Conservation (phyloP, 2,888 invertebrate genomes). For the Phalangium opilio region DNA sequence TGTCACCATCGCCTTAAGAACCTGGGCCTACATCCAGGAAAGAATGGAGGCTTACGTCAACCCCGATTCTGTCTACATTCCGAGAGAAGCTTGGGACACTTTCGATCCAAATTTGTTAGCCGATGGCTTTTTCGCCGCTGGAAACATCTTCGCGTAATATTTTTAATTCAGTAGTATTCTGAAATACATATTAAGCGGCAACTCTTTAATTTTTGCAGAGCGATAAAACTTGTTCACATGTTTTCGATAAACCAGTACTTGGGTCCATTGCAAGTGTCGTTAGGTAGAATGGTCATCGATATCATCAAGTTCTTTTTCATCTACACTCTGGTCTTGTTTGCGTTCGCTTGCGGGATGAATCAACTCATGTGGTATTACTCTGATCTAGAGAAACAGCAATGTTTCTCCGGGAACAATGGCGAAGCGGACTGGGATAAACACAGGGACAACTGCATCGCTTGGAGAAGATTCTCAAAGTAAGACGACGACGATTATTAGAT, state of each 20-base stretch:
- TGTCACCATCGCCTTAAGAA: slow-evolving; percentile 37
- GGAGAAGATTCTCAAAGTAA: slow-evolving; percentile 33
- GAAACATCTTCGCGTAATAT: slow-evolving; percentile 47
- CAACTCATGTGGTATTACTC: slow-evolving; percentile 84
- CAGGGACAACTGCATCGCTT: slow-evolving; percentile 19
- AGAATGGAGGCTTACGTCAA: slow-evolving; percentile 43
- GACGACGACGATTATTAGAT: not conserved
- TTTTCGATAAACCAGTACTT: slow-evolving; percentile 39
- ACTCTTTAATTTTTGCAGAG: slow-evolving; percentile 30
- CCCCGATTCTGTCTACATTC: slow-evolving; percentile 56
- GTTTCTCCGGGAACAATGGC: slow-evolving; percentile 41
- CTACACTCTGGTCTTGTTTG: slow-evolving; percentile 27
- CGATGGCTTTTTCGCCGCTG: slow-evolving; percentile 38
- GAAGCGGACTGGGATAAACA: slow-evolving; percentile 12
- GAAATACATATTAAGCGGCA: too few species aligned
- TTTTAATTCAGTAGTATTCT: too few species aligned
- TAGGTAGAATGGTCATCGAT: slow-evolving; percentile 39
- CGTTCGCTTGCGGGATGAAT: slow-evolving; percentile 31
- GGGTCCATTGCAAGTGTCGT: slow-evolving; percentile 38
- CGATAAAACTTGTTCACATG: slow-evolving; percentile 38
- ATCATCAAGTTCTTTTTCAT: slow-evolving; percentile 37
- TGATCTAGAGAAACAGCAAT: slow-evolving; percentile 69
- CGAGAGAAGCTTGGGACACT: slow-evolving; percentile 36
- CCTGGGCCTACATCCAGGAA: slow-evolving; percentile 40
- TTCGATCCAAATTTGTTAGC: slow-evolving; percentile 39